A percentile compares a stretch with the other conserved stretches of the same genome.
phyloP scores from a whole-genome alignment of 1,140 invertebrate species.

The Drosophila fuyamai region DNA sequence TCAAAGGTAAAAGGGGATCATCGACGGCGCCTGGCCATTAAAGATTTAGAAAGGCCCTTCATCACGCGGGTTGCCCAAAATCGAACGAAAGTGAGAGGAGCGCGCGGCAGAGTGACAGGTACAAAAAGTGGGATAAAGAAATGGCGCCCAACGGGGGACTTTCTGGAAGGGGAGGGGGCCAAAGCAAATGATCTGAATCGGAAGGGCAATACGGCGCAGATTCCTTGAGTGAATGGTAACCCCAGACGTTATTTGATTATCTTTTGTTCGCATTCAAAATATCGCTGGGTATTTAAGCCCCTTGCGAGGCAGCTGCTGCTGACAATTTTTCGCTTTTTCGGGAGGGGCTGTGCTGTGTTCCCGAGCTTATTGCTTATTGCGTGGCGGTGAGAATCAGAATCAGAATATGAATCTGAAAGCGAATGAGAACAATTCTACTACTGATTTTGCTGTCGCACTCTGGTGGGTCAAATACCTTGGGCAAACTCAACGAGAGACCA shows the following conservation, averaged over 20 bases:
- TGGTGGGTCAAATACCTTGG: conserved; percentile 73
- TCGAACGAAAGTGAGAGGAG: conserved; percentile 51
- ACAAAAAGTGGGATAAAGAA: conserved; percentile 10
- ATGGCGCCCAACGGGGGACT: conserved; percentile 12
- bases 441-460: conserved; percentile 1
- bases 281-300: conserved; percentile 1
- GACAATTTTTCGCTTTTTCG: conserved; percentile 5
- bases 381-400: conserved; percentile 4
- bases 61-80: conserved; percentile 24
- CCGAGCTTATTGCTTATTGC: conserved; percentile 10
- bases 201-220: conserved; percentile 22
- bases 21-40: conserved; percentile 29
- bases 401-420: conserved; percentile 27
- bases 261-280: conserved; percentile 18
- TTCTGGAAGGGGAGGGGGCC: neutral
- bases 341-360: neutral
- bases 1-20: conserved; percentile 41
- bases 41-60: conserved; percentile 55
- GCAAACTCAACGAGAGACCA: conserved; percentile 46
- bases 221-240: conserved; percentile 16
- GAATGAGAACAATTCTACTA: conserved; percentile 31
- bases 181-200: conserved; percentile 6
- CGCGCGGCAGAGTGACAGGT: conserved; percentile 36
- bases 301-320: conserved; percentile 10
- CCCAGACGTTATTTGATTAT: conserved; percentile 8